Conservation (phyloP, 2,888 invertebrate genomes). For the Melolontha melolontha region DNA sequence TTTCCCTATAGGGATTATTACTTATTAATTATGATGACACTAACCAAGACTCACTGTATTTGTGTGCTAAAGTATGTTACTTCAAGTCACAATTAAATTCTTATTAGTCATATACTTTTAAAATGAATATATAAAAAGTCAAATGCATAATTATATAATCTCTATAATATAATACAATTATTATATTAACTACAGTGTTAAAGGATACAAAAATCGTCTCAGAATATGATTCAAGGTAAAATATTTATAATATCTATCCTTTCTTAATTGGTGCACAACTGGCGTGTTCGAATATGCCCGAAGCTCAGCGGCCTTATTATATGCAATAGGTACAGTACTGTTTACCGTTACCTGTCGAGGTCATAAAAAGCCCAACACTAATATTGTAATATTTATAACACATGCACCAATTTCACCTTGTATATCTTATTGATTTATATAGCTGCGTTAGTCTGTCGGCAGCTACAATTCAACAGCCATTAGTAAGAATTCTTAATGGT, state of each 20-base stretch:
- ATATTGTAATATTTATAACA: constrained; percentile 33
- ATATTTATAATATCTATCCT: constrained; percentile 10
- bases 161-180: too few species aligned
- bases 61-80: too few species aligned
- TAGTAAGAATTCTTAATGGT: constrained; percentile 29
- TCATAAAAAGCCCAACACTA: constrained; percentile 37
- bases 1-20: too few species aligned
- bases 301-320: constrained; percentile 5
- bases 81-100: too few species aligned
- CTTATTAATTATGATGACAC: too few species aligned
- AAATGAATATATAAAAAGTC: too few species aligned
- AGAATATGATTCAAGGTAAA: too few species aligned
- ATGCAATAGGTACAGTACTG: constrained; percentile 1
- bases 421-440: constrained; percentile 40
- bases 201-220: too few species aligned
- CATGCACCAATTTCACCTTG: constrained; percentile 39
- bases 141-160: too few species aligned
- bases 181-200: too few species aligned
- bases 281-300: constrained; percentile 11
- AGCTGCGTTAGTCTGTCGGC: constrained; percentile 18
- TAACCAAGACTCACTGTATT: too few species aligned
- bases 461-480: constrained; percentile 18
- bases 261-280: constrained; percentile 22
- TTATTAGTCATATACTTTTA: too few species aligned
- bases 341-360: constrained; percentile 39